Base-by-base conservation (phyloP, 2,113 vertebrate genomes). In the Phrynosoma blainvillii region DNA sequence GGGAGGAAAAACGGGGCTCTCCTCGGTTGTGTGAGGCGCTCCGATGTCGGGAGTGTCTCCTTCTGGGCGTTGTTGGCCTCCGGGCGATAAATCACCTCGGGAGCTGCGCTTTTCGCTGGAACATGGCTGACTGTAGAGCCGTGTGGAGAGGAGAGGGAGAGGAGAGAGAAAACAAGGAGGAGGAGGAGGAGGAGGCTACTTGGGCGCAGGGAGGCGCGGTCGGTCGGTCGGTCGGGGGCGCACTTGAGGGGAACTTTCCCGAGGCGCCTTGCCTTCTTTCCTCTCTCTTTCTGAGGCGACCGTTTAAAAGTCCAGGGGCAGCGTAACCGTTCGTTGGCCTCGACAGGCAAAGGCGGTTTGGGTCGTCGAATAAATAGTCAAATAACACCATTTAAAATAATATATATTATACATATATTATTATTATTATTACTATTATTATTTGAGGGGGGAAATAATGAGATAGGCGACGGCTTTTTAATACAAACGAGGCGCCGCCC, bases 51-150 rank as follows among this genome's bases (percentile, higher is more conserved):
- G 36, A 36, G 36, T 36, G 36, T 62, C 14, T 12, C 59, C 59
- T 62, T 68, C 74, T 82, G 91, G 91, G 91, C 91, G 92, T 88
- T 89, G 89, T 84, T 81, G 16, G 25, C 83, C 21, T 88, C 94
- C 86, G 82, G 85, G 81, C 65, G 88, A 90, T 79, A 89, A 90
- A 92, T 90, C 82, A 94, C 94, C 94, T 94, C 93, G 91, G 92
- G 91, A 93, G 94, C 95, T 88, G 95, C 95, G 93, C 93, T 90
- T 91, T 47, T 4, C 36, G 97, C 97, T 97, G 97, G 97, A 98
- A 98, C 95, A 97, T 98, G 98, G 98, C 98, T 98, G 98, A 98
- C 98, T 97, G 47, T 47, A 96, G 97, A 96, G 97, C 97, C 91
- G 93, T 88, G 94, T 91, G 94, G 88, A 96, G 97, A 97, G 98